Conservation (phyloP, 2,113 vertebrate genomes). For the Athene noctua region DNA sequence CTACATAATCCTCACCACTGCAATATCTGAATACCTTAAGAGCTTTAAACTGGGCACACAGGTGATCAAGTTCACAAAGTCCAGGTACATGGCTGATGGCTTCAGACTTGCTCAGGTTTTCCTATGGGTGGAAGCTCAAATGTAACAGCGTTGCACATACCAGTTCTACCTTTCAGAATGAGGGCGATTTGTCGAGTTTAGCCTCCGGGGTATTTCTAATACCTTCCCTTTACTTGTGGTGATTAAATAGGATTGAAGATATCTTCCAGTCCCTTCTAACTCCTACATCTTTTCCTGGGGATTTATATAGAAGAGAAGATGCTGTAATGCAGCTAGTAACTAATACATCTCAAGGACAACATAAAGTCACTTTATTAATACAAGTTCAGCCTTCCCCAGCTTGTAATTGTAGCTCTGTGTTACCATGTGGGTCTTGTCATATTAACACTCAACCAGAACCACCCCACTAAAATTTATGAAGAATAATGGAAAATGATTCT, state of each 20-base stretch:
- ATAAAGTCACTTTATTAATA: conserved; percentile 33
- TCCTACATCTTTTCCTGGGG: background rate
- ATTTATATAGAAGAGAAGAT: conserved; percentile 2
- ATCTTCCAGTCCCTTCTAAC: background rate
- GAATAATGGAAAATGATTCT: conserved; percentile 40
- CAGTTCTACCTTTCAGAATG: background rate
- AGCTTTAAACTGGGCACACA: background rate
- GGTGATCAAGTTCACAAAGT: background rate
- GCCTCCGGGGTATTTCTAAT: conserved; percentile 20
- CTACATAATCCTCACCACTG: background rate
- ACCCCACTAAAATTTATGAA: conserved; percentile 1
- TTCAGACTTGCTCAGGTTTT: background rate
- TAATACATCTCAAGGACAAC: conserved; percentile 43
- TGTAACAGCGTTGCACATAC: background rate
- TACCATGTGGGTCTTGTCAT: background rate
- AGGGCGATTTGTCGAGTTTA: conserved; percentile 26
- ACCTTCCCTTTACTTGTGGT: background rate
- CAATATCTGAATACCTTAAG: background rate
- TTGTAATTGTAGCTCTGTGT: background rate
- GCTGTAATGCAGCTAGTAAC: conserved; percentile 4
- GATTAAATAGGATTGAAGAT: conserved; percentile 38
- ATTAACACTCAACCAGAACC: background rate
- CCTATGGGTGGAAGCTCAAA: rapidly evolving
- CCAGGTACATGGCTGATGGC: background rate
- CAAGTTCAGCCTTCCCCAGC: background rate